A percentile compares a stretch with the other conserved stretches of the same genome.
These are phyloP conservation scores for Perithous albicinctus DNA, from an alignment of 2,888 invertebrate species.

Conservation along the genomic window DNA sequence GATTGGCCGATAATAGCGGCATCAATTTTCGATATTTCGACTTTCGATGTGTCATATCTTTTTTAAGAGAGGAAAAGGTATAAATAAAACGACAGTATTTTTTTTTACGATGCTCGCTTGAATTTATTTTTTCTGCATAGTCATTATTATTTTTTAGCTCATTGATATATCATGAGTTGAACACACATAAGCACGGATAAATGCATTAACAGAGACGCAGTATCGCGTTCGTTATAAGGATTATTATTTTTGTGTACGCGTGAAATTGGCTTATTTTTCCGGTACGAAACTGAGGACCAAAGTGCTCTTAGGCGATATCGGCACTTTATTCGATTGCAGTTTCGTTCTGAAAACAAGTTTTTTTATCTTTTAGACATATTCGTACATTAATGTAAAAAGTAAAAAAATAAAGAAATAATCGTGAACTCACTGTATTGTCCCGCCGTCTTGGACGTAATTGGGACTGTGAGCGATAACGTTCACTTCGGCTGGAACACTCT, in stretches of 20 bases:
- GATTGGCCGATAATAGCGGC: no score
- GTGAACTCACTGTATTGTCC: slow-evolving; percentile 83
- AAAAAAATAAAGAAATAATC: no score
- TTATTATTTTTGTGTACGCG: slow-evolving; percentile 40
- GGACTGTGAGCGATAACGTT: slow-evolving; percentile 87
- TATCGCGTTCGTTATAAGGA: background rate
- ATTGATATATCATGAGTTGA: slow-evolving; percentile 47
- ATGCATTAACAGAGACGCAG: slow-evolving; percentile 43
- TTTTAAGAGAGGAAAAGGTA: no score
- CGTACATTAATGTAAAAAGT: slow-evolving; percentile 66
- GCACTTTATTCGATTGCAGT: slow-evolving; percentile 86
- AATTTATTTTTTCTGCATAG: slow-evolving; percentile 43
- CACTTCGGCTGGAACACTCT: slow-evolving; percentile 87
- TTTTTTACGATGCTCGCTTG: slow-evolving; percentile 67
- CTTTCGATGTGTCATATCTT: no score
- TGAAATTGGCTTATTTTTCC: slow-evolving; percentile 69
- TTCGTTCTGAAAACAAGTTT: slow-evolving; percentile 85
- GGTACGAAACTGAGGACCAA: slow-evolving; percentile 91
- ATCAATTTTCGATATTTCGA: no score
- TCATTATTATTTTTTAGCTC: slow-evolving; percentile 44
- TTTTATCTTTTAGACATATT: background rate
- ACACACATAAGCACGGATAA: slow-evolving; percentile 52
- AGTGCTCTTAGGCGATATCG: slow-evolving; percentile 88
- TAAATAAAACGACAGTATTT: background rate
- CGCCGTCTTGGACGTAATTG: slow-evolving; percentile 84